phyloP scores from a whole-genome alignment of 2,797 vertebrate genomes.

The Pitangus sulphuratus region DNA sequence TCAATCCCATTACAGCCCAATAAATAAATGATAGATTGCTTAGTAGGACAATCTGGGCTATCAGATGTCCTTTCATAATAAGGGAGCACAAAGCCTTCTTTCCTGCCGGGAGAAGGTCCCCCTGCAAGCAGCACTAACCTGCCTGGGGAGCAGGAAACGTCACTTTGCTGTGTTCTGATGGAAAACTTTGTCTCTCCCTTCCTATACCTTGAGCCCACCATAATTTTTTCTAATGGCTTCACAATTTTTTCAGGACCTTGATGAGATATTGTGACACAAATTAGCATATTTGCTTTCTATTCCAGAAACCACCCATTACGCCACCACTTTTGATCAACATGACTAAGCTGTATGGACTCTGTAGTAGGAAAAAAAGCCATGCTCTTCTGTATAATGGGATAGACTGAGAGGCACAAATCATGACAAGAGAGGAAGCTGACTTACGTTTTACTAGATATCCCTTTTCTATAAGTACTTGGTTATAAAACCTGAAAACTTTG shows the following conservation, averaged over 20 bases:
- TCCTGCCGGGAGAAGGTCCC: background rate
- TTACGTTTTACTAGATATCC: background rate
- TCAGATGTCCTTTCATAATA: constrained; percentile 3
- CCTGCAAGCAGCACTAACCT: background rate
- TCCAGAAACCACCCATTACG: background rate
- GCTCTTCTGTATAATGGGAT: background rate
- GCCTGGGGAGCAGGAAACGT: background rate
- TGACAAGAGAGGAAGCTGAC: background rate
- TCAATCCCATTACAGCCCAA: constrained; percentile 31
- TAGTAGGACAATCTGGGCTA: background rate
- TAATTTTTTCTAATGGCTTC: background rate
- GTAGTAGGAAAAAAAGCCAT: background rate
- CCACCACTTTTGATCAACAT: background rate
- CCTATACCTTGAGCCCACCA: background rate
- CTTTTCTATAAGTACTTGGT: background rate
- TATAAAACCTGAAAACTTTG: background rate
- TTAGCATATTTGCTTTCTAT: background rate
- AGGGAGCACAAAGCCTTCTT: background rate
- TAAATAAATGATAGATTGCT: constrained; percentile 52
- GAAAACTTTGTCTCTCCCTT: background rate
- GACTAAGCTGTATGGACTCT: rapidly evolving
- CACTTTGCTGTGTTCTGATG: background rate
- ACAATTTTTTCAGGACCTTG: background rate
- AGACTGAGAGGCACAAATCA: background rate
- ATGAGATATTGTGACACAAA: background rate